These are phyloP conservation scores for Urocynchramus pylzowi DNA, from an alignment of 2,113 vertebrate species.

Conservation along the genomic window DNA sequence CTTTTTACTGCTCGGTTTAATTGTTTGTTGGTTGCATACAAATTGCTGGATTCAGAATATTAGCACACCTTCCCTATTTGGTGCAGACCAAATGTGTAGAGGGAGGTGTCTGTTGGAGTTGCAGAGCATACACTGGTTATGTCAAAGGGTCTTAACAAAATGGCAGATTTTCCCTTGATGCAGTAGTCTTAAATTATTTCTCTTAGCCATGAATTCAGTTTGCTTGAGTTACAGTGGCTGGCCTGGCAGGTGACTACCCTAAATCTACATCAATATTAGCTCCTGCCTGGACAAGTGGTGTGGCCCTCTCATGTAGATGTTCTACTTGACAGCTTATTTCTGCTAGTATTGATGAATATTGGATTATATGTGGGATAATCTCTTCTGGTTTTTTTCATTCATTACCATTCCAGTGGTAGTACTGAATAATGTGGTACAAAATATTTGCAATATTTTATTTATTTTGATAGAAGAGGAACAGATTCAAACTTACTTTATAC, in stretches of 20 bases:
- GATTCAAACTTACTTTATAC: not conserved
- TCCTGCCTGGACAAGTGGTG: not conserved
- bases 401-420: constrained; percentile 52
- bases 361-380: not conserved
- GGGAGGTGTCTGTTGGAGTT: not conserved
- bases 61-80: not conserved
- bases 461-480: not conserved
- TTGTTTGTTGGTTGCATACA: constrained; percentile 25
- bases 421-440: constrained; percentile 40
- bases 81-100: not conserved
- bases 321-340: not conserved
- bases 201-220: not conserved
- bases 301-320: not conserved
- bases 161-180: constrained; percentile 10
- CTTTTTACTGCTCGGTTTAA: constrained; percentile 45
- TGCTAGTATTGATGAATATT: not conserved
- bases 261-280: not conserved
- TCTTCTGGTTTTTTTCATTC: not conserved
- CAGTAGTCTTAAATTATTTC: not conserved
- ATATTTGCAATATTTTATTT: constrained; percentile 38
- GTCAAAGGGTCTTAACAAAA: not conserved
- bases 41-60: constrained; percentile 42
- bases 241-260: not conserved
- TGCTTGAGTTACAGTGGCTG: not conserved
- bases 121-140: constrained; percentile 17